Percentiles rank a stretch among this genome's conserved stretches.
Evolutionary conservation across 2,113 vertebrate species (phyloP).

Genomic region (Gobio gobio): DNA sequence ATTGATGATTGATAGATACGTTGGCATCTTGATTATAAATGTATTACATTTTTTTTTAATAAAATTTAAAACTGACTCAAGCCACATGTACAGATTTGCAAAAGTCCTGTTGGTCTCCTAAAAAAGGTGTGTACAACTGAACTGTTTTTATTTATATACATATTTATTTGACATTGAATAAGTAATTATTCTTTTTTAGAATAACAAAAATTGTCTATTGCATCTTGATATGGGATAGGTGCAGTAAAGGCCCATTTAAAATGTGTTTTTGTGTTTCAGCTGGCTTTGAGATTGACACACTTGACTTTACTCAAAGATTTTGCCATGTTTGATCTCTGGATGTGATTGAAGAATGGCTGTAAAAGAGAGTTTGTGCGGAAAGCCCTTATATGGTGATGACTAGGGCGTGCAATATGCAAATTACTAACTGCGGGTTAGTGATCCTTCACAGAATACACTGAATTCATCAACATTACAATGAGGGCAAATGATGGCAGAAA

Average conservation of each 20-base stretch:
- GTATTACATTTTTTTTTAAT: not conserved
- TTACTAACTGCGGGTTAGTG: not conserved
- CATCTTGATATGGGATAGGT: not conserved
- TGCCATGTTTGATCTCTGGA: not conserved
- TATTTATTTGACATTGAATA: not conserved
- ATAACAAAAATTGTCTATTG: not conserved
- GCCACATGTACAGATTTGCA: not conserved
- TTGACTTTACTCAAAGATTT: not conserved
- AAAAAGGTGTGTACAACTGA: not conserved
- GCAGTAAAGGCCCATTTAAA: not conserved
- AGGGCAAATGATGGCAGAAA: not conserved
- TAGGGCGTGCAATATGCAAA: not conserved
- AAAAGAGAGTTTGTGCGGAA: not conserved
- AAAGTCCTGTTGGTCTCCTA: not conserved
- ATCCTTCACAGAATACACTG: not conserved
- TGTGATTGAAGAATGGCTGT: not conserved
- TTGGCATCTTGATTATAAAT: not conserved
- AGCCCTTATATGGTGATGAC: constrained; percentile 1
- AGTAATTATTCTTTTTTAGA: not conserved
- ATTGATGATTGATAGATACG: not conserved
- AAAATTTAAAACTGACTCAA: not conserved
- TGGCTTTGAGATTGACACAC: not conserved
- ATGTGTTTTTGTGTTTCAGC: not conserved
- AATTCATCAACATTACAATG: not conserved
- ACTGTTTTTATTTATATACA: not conserved